phyloP scores from a whole-genome alignment of 2,797 vertebrate species.

The Tolypeutes matacus region DNA sequence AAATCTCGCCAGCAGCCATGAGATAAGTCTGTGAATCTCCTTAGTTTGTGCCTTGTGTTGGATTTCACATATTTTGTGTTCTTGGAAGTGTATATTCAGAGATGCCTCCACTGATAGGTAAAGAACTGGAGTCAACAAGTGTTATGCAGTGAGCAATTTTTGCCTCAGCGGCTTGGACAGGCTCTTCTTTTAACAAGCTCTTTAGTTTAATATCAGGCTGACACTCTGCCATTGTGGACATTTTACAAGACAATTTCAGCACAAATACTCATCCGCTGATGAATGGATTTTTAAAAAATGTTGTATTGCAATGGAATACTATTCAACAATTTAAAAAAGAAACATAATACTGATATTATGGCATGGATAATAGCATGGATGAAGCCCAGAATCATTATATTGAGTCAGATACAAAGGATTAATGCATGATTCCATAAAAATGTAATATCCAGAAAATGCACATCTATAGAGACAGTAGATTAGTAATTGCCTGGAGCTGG shows the following conservation, averaged over 20 bases:
- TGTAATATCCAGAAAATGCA: not conserved
- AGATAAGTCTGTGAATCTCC: not conserved
- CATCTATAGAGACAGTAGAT: not conserved
- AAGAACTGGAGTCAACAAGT: not conserved
- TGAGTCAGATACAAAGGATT: not conserved
- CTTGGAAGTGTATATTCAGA: not conserved
- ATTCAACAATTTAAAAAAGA: not conserved
- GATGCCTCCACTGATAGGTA: not conserved
- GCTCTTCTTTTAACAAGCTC: not conserved
- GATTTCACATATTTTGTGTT: not conserved
- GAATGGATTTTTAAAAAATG: not conserved
- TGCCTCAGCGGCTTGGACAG: not conserved
- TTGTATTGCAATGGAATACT: not conserved
- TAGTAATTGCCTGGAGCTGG: not conserved
- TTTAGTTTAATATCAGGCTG: not conserved
- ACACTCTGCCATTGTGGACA: not conserved
- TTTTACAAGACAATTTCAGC: not conserved
- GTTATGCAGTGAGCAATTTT: not conserved
- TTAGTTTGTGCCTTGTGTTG: not conserved
- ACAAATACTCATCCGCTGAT: not conserved
- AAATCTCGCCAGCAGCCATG: not conserved
- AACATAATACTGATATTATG: not conserved
- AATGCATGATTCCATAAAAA: not conserved
- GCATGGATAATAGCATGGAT: fast-evolving
- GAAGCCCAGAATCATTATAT: not conserved